phyloP scores from a whole-genome alignment of 1,140 invertebrate species.

The Polypedilum vanderplanki region DNA sequence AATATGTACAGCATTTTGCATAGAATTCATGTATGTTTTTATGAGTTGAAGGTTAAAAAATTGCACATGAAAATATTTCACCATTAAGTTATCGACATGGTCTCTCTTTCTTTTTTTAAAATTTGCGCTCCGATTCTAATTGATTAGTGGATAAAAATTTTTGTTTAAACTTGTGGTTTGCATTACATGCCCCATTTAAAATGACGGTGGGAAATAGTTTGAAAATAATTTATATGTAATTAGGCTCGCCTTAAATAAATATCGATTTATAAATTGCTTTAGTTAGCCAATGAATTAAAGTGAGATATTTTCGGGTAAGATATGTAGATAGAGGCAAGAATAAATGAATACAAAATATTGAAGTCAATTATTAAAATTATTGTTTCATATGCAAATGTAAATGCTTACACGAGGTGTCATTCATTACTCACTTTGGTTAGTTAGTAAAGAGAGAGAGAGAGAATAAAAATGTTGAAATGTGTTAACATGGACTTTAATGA shows the following conservation, averaged over 20 bases:
- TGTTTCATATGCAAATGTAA: conserved; percentile 6
- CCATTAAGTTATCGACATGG: background rate
- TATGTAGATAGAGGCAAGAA: background rate
- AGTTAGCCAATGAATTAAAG: background rate
- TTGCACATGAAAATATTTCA: background rate
- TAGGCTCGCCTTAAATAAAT: background rate
- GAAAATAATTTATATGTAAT: conserved; percentile 14
- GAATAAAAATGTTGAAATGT: background rate
- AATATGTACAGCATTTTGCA: too few relatives aligned
- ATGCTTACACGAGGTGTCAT: conserved; percentile 1
- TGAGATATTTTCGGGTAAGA: background rate
- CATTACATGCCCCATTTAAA: background rate
- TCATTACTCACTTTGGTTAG: background rate
- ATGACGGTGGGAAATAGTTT: conserved; percentile 7
- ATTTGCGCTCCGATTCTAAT: background rate
- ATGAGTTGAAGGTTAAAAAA: background rate
- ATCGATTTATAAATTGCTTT: background rate
- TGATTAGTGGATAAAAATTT: background rate
- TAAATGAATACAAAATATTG: background rate
- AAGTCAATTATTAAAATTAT: background rate
- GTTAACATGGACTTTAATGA: conserved; percentile 26
- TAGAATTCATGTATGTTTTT: too few relatives aligned
- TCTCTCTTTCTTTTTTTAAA: too few relatives aligned
- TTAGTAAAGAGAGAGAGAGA: background rate
- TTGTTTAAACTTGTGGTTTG: background rate